Evolutionary conservation across 2,113 vertebrate species (phyloP).

Genomic region (Lichenostomus cassidix): DNA sequence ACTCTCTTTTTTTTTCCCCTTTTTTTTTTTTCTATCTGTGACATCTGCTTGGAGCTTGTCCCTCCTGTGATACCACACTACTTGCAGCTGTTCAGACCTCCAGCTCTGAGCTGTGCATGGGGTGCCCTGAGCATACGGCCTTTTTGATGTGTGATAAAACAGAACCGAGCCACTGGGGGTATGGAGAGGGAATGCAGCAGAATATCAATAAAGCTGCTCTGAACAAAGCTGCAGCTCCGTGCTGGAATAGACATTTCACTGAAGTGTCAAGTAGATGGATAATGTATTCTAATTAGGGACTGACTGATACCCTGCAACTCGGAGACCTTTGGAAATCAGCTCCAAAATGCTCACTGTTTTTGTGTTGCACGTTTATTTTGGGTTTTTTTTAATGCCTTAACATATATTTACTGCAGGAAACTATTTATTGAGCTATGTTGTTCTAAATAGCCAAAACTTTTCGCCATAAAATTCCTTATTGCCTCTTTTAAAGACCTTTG

Average conservation of each 20-base stretch:
- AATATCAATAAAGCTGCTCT: slow-evolving; percentile 90
- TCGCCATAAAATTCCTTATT: not conserved
- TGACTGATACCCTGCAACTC: slow-evolving; percentile 48
- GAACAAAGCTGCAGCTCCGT: slow-evolving; percentile 73
- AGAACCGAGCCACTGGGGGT: slow-evolving; percentile 90
- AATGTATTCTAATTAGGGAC: slow-evolving; percentile 80
- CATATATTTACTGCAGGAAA: not conserved
- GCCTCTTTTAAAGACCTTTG: not conserved
- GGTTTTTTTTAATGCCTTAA: not conserved
- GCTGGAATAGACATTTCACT: slow-evolving; percentile 69
- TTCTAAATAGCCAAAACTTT: not conserved
- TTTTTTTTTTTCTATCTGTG: slow-evolving; percentile 70
- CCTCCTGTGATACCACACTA: slow-evolving; percentile 85
- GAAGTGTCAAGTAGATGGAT: slow-evolving; percentile 78
- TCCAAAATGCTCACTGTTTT: slow-evolving; percentile 24
- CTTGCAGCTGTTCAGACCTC: slow-evolving; percentile 94
- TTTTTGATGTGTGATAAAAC: slow-evolving; percentile 99
- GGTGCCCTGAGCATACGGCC: slow-evolving; percentile 84
- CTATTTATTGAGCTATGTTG: not conserved
- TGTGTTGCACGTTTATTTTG: not conserved
- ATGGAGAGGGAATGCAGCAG: slow-evolving; percentile 78
- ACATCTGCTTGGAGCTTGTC: slow-evolving; percentile 93
- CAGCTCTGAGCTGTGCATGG: slow-evolving; percentile 76
- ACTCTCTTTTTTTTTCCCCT: not conserved
- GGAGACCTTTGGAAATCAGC: slow-evolving; percentile 51